Percentiles rank a stretch among this genome's conserved stretches.
These are phyloP conservation scores for Neoscelio sp. DNA, from an alignment of 2,888 invertebrate genomes.

Conservation along the genomic window DNA sequence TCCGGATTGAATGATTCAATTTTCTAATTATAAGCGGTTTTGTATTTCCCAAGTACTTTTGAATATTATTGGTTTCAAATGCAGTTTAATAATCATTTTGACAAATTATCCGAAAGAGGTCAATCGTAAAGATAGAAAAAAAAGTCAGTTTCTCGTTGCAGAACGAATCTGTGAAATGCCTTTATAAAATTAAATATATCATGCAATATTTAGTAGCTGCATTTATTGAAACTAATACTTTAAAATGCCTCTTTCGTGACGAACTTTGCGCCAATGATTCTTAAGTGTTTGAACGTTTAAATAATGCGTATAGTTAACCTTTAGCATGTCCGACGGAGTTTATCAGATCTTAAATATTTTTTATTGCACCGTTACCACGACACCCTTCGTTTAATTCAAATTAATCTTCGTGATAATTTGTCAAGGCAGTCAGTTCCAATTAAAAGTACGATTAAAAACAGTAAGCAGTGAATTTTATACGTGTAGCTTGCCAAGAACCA, in stretches of 20 bases:
- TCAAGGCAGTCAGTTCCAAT: no score
- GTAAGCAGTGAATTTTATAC: no score
- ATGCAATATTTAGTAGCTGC: no score
- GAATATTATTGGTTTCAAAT: no score
- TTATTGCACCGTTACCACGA: background rate
- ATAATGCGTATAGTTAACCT: conserved; percentile 41
- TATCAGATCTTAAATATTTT: conserved; percentile 28
- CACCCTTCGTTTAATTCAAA: background rate
- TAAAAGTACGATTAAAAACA: no score
- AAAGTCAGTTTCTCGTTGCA: no score
- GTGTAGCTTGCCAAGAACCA: no score
- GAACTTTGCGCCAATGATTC: conserved; percentile 19
- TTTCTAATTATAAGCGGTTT: conserved; percentile 16
- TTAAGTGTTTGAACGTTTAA: conserved; percentile 47
- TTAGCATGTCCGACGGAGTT: conserved; percentile 16
- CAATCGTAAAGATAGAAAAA: no score
- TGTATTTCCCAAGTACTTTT: no score
- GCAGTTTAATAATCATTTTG: background rate
- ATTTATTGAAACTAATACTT: conserved; percentile 11
- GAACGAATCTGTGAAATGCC: no score
- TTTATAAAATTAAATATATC: no score
- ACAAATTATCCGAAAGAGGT: background rate
- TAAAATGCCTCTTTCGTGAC: conserved; percentile 1
- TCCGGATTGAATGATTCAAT: conserved; percentile 29
- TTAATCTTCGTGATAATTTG: conserved; percentile 20